A percentile compares a stretch with the other conserved stretches of the same genome.
Evolutionary conservation across 2,113 vertebrate species (phyloP).

Genomic region (Geococcyx californianus): DNA sequence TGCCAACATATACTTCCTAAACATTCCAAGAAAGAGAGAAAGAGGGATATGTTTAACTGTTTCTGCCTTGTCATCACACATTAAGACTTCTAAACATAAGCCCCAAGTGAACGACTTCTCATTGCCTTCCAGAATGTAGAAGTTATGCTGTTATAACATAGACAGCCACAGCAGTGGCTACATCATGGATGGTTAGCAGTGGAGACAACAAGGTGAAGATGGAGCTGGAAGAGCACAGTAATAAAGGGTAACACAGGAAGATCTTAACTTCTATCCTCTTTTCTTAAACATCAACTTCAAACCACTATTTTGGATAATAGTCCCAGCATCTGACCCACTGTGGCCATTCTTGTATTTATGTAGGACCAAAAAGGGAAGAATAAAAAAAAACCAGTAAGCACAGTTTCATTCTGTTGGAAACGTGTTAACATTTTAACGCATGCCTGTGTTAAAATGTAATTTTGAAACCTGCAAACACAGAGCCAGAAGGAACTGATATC

Average conservation of each 20-base stretch:
- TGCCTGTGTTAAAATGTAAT: background rate
- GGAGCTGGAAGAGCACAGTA: background rate
- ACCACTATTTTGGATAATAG: background rate
- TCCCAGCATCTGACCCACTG: background rate
- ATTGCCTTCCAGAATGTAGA: background rate
- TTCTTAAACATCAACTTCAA: background rate
- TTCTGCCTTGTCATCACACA: background rate
- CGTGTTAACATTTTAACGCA: background rate
- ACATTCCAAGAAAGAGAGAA: background rate
- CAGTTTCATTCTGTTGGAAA: background rate
- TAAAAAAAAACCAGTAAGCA: background rate
- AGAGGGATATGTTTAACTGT: background rate
- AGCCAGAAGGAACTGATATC: background rate
- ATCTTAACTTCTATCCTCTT: background rate
- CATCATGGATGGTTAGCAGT: background rate
- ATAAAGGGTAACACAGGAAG: background rate
- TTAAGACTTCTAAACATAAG: background rate
- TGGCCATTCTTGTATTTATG: background rate
- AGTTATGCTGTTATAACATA: background rate
- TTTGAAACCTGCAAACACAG: background rate
- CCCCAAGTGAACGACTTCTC: background rate
- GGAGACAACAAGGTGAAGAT: background rate
- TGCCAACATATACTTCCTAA: constrained; percentile 97
- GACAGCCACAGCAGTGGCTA: background rate
- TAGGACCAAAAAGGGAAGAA: background rate